Evolutionary conservation across 2,888 invertebrate genomes (phyloP), one percentile per base, ranked within the genome.

Genomic region (Belgica antarctica): DNA sequence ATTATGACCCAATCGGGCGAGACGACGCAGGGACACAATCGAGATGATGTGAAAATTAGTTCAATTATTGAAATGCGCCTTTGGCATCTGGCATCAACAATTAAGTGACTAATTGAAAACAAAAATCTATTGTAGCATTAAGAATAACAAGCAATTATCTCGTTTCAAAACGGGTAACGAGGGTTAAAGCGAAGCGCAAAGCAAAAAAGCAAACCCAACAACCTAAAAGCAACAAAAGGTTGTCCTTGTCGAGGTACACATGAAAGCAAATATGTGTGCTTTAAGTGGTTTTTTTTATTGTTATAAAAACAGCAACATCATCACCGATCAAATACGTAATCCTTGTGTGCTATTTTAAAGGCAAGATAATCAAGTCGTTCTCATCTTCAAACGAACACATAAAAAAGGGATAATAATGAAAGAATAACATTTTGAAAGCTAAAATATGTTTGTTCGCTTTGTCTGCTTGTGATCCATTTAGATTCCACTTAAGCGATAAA

Each of bases 401-500:
- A 27, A 27, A 59, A 59, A 15, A 27, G n/a, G 27, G 27, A 5
- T 5, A 12, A 65, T 57, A 68, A 68, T 68, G 68, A 68, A 68
- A 68, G 31, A 68, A 68, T 31, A 68, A 68, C 57, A 68, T 27
- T 59, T 59, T 7, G 59, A 59, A 59, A 59, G 59, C 25, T 22
- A 59, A 59, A 59, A 65, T 25, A 65, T 68, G 68, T 68, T 68
- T 68, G 68, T 57, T 68, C n/a, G n/a, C n/a, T n/a, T n/a, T n/a
- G n/a, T n/a, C 27, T 61, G 59, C 59, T 61, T 61, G 61, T 34
- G 70, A 70, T 70, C 70, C 70, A 70, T 70, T 70, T 70, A 70
- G 70, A 70, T 70, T 27, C 15, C 7, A 61, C 47, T 31, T 28
- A 7, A 8, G 17, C 19, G 66, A 66, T 66, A 66, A 41, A 12